Conservation (phyloP, 2,797 vertebrate genomes). For the Epinephelus awoara region DNA sequence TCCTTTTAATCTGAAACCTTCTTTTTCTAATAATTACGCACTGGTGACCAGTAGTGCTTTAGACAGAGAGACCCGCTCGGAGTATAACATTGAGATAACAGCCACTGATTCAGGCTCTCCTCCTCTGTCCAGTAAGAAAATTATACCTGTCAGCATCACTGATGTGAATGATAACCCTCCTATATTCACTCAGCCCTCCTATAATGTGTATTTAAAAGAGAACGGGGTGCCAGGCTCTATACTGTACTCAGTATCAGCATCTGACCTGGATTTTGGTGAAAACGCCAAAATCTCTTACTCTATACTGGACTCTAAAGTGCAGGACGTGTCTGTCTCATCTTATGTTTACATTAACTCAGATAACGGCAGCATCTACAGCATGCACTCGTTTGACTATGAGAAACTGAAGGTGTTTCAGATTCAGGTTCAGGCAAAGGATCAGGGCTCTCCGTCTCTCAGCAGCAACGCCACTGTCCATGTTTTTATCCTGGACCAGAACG, state of each 20-base stretch:
- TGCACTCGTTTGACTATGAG: constrained; percentile 87
- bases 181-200: constrained; percentile 82
- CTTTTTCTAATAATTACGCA: constrained; percentile 31
- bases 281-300: constrained; percentile 81
- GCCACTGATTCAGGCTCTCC: constrained; percentile 78
- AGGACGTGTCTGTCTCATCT: constrained; percentile 85
- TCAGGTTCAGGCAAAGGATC: constrained; percentile 79
- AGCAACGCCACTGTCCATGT: constrained; percentile 81
- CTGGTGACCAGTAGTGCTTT: constrained; percentile 54
- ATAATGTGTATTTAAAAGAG: constrained; percentile 90
- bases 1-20: constrained; percentile 18
- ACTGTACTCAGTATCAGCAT: constrained; percentile 88
- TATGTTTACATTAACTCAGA: constrained; percentile 90
- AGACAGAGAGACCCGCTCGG: constrained; percentile 80
- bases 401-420: constrained; percentile 82
- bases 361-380: constrained; percentile 88
- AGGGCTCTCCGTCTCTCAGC: constrained; percentile 80
- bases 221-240: constrained; percentile 88
- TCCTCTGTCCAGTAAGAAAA: constrained; percentile 83
- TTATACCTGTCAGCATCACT: constrained; percentile 86
- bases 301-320: constrained; percentile 82
- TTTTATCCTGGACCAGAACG: constrained; percentile 84
- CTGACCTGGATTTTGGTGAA: constrained; percentile 85
- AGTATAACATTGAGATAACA: constrained; percentile 26
- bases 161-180: constrained; percentile 93